Evolutionary conservation across 2,888 invertebrate species (phyloP).

Genomic region (Pammene aurita): DNA sequence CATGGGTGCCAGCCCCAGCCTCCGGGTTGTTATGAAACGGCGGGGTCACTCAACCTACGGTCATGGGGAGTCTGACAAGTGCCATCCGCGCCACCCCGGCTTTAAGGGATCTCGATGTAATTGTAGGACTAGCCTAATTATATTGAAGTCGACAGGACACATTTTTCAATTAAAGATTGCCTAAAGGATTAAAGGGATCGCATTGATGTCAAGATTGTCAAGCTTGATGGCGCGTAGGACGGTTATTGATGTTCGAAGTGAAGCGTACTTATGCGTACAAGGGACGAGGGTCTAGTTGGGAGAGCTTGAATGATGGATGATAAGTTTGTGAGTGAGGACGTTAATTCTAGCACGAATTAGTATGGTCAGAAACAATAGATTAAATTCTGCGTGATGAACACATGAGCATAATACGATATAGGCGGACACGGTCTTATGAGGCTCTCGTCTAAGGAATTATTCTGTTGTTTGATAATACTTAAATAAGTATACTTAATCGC

Average conservation of each 20-base stretch:
- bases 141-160: conserved; percentile 26
- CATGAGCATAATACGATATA: conserved; percentile 11
- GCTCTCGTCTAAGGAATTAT: neutral
- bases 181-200: conserved; percentile 20
- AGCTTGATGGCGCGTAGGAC: conserved; percentile 23
- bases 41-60: conserved; percentile 70
- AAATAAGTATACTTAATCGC: neutral
- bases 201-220: conserved; percentile 27
- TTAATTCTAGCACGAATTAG: conserved; percentile 20
- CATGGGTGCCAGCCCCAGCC: conserved; percentile 59
- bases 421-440: neutral
- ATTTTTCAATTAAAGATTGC: conserved; percentile 37
- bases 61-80: conserved; percentile 59
- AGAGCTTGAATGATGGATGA: conserved; percentile 32
- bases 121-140: conserved; percentile 50
- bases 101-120: conserved; percentile 47
- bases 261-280: conserved; percentile 26
- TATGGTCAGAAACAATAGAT: conserved; percentile 25
- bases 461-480: neutral
- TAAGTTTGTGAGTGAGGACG: conserved; percentile 23
- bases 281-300: conserved; percentile 31
- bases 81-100: conserved; percentile 38
- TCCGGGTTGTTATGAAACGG: conserved; percentile 67
- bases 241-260: conserved; percentile 34
- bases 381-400: conserved; percentile 26